Evolutionary conservation across 2,797 vertebrate genomes (phyloP).

Genomic region (Semaprochilodus insignis): DNA sequence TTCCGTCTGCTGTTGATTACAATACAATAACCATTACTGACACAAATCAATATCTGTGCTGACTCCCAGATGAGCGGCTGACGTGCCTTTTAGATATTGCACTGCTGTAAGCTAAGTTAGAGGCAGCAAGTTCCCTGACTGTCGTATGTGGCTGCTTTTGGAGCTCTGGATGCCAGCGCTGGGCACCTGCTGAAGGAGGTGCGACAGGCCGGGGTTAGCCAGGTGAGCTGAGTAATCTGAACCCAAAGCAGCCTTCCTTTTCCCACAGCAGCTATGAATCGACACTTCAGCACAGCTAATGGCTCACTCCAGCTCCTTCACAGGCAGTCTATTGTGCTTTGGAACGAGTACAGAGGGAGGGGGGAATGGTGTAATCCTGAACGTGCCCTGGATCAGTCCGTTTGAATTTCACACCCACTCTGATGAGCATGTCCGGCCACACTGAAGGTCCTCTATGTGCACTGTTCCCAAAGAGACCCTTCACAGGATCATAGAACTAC

Average conservation of each 20-base stretch:
- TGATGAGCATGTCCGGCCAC: constrained; percentile 71
- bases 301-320: constrained; percentile 81
- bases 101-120: constrained; percentile 41
- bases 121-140: constrained; percentile 63
- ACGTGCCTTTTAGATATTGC: neutral
- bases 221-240: constrained; percentile 75
- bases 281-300: constrained; percentile 79
- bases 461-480: constrained; percentile 70
- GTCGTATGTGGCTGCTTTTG: constrained; percentile 68
- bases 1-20: constrained; percentile 23
- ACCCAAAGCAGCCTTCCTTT: constrained; percentile 75
- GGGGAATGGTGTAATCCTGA: constrained; percentile 81
- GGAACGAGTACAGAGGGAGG: constrained; percentile 76
- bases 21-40: constrained; percentile 7
- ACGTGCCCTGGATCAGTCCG: constrained; percentile 87
- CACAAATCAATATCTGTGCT: constrained; percentile 16
- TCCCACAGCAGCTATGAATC: constrained; percentile 82
- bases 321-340: constrained; percentile 80
- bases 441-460: constrained; percentile 73
- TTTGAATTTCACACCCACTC: constrained; percentile 85
- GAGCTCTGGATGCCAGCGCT: constrained; percentile 71
- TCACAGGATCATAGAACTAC: constrained; percentile 60
- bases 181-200: constrained; percentile 48
- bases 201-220: constrained; percentile 59
- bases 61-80: neutral